phyloP scores from a whole-genome alignment of 2,888 invertebrate species.

The Callimorpha dominula region DNA sequence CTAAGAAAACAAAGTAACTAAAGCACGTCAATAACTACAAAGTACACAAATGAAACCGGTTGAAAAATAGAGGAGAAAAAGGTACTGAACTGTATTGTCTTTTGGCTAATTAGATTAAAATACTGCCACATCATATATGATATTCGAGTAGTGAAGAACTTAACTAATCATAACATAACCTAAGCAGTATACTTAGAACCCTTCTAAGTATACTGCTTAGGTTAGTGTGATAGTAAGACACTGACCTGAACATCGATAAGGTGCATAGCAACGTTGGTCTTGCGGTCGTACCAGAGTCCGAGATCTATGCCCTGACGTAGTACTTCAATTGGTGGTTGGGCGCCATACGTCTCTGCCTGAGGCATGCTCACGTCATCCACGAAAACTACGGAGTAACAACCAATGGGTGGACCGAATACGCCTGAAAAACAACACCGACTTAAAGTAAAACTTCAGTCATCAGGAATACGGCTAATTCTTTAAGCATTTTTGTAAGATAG shows the following conservation, averaged over 20 bases:
- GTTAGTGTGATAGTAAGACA: neutral
- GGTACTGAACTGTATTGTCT: neutral
- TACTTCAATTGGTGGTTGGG: slow-evolving; percentile 97
- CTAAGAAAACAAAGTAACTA: too few species aligned
- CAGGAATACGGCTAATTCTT: neutral
- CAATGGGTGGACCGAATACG: slow-evolving; percentile 96
- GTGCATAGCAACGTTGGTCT: slow-evolving; percentile 92
- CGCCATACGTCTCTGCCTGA: slow-evolving; percentile 94
- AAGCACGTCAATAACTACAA: too few species aligned
- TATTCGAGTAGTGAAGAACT: neutral
- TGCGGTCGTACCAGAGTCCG: slow-evolving; percentile 95
- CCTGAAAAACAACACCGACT: slow-evolving; percentile 75
- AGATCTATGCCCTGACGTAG: slow-evolving; percentile 96
- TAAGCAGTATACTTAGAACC: neutral
- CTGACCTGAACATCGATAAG: slow-evolving; percentile 94
- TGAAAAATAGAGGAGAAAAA: neutral
- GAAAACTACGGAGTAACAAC: slow-evolving; percentile 95
- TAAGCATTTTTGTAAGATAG: neutral
- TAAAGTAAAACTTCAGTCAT: neutral
- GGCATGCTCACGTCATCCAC: slow-evolving; percentile 99
- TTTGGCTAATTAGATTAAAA: neutral
- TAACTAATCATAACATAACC: neutral
- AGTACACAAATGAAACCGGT: neutral
- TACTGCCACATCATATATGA: neutral
- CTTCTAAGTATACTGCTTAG: too few species aligned